Evolutionary conservation across 2,888 invertebrate species (phyloP).

Genomic region (Epicampocera succincta): DNA sequence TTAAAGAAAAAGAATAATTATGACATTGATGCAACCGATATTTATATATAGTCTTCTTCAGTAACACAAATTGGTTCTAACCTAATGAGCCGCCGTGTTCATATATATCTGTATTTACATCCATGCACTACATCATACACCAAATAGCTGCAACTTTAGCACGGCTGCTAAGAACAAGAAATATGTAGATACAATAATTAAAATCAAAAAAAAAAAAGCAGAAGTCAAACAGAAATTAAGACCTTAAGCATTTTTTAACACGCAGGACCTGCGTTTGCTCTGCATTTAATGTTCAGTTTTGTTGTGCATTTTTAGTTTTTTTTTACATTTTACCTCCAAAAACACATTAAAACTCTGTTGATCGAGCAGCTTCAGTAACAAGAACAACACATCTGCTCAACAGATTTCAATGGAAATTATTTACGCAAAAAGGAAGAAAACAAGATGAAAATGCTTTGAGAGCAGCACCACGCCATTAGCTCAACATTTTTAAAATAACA

Average conservation of each 20-base stretch:
- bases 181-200: constrained; percentile 7
- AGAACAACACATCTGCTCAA: constrained; percentile 71
- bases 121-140: no score
- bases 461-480: constrained; percentile 46
- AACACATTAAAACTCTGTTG: constrained; percentile 47
- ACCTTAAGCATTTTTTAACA: not conserved
- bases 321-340: constrained; percentile 46
- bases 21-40: no score
- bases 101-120: no score
- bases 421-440: constrained; percentile 37
- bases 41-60: no score
- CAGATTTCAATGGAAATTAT: constrained; percentile 70
- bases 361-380: constrained; percentile 35
- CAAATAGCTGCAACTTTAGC: not conserved
- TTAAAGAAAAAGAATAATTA: no score
- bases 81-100: no score
- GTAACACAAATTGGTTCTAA: no score
- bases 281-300: constrained; percentile 15
- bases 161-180: constrained; percentile 4
- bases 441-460: constrained; percentile 52
- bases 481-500: constrained; percentile 64
- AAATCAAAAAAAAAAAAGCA: not conserved
- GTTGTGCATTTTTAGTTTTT: constrained; percentile 1
- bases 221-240: constrained; percentile 23
- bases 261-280: constrained; percentile 17